Evolutionary conservation across 1,140 invertebrate genomes (phyloP), one percentile per base, ranked within the genome.

Genomic region (Drosophila athabasca): DNA sequence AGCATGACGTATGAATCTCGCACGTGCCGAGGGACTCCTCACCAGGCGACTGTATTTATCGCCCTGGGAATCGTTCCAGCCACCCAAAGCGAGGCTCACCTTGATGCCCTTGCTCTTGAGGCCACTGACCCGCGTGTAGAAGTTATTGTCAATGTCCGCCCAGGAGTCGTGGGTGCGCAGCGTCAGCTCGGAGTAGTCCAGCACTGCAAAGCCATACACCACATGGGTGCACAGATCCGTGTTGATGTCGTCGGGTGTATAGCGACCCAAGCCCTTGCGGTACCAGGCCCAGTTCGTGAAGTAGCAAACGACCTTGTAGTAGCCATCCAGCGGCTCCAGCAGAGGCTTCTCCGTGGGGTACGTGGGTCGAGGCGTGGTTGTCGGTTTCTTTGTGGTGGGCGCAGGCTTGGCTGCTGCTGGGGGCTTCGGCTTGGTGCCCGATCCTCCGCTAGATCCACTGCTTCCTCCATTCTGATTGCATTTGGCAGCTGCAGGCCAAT

Each of bases 201-300:
- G 90, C 2, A 97, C 96, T 2, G 97, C 97, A 88, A 98, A 98
- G 22, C 97, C 97, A 82, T 98, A 98, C 1, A 98, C 94, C 52
- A 98, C 95, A 81, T 98, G 97, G 0, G 97, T 98, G 83, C 97
- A 98, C 0, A 98, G 93, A 41, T 95, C 94, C 1, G 96, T 93
- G 88, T 98, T 96, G 19, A 98, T 97, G 73, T 97, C 94, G 84
- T 97, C 96, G 1, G 97, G 97, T 1, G 94, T 92, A 74, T 96
- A 98, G 79, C 96, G 96, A 46, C 96, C 97, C 13, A 94, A 77
- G 0, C 96, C 96, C 68, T 94, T 94, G n/a, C 96, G 93, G 76
- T 97, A 97, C 96, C 97, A 98, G 1, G 97, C 96, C 97, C 97
- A 98, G 82, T 98, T 98, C 0, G 97, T 98, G 85, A 97, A 98